Base-by-base conservation (phyloP, 2,888 invertebrate genomes). In the Magallana nippona region DNA sequence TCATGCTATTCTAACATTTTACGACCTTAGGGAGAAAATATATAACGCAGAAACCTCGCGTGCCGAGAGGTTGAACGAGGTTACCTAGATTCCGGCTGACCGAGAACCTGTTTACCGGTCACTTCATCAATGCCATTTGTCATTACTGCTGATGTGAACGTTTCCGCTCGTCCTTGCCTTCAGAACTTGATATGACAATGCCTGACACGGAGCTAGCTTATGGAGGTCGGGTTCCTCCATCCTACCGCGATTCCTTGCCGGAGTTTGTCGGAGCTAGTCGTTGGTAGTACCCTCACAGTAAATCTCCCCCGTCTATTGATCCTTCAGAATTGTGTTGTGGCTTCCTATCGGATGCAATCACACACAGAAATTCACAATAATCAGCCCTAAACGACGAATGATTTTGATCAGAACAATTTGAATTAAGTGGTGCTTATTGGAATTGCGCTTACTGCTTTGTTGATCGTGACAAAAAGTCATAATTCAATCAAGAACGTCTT, bases 321-420 rank as follows among this genome's bases (percentile, higher is more conserved):
- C 32, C 71, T 13, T 71, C 19, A 71, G 71, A 71, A 71, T 27
- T 71, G 71, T 71, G 19, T 32, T 27, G 15, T 32, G 5, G 32
- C 27, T 71, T 71, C 71, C 71, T 71, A 71, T 71, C 71, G 71
- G 71, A 71, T 71, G 71, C 71, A 71, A 27, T 71, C 71, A 71
- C 71, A 71, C 71, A 71, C 22, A 32, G 71, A 71, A 27, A 71
- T 71, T 19, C 71, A 13, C 27, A 32, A 71, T 32, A 71, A 71
- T 71, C 32, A 71, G 22, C 27, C 71, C 32, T 71, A 71, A 71
- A 71, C 71, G 71, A 71, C 71, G 71, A 71, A 27, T 71, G 71
- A 71, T 71, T 71, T 11, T 22, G 71, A 71, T 71, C 27, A 71
- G 27, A 27, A 71, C 71, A 13, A 71, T 71, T 71, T 27, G 27